Conservation (phyloP, 2,797 vertebrate genomes). For the Lemur catta region DNA sequence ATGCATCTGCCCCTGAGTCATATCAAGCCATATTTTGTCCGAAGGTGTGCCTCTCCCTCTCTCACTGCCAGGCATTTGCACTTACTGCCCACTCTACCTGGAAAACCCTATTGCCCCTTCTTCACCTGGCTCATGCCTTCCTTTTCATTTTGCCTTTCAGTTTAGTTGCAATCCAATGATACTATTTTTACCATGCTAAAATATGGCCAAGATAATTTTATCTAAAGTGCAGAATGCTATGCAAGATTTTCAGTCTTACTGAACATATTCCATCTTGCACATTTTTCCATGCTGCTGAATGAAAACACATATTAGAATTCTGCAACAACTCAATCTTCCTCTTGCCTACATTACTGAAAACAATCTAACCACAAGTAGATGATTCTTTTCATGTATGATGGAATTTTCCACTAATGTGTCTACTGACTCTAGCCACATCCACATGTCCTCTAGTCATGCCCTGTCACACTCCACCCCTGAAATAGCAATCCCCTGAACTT, state of each 20-base stretch:
- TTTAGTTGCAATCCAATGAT: neutral
- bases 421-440: constrained; percentile 19
- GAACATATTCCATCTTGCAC: neutral
- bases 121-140: neutral
- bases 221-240: neutral
- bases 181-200: neutral
- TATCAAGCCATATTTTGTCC: neutral
- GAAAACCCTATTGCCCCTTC: neutral
- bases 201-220: neutral
- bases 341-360: constrained; percentile 18
- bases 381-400: constrained; percentile 16
- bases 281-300: neutral
- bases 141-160: neutral
- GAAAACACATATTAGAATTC: constrained; percentile 35
- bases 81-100: neutral
- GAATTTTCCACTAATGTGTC: constrained; percentile 38
- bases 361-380: neutral
- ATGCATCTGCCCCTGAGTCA: neutral
- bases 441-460: neutral
- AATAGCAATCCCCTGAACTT: neutral
- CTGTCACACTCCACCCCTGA: neutral
- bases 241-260: neutral
- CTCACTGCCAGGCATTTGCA: neutral
- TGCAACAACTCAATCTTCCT: neutral
- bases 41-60: neutral